A percentile compares a stretch with the other conserved stretches of the same genome.
phyloP scores from a whole-genome alignment of 2,797 vertebrate species.

The Onychomys torridus region DNA sequence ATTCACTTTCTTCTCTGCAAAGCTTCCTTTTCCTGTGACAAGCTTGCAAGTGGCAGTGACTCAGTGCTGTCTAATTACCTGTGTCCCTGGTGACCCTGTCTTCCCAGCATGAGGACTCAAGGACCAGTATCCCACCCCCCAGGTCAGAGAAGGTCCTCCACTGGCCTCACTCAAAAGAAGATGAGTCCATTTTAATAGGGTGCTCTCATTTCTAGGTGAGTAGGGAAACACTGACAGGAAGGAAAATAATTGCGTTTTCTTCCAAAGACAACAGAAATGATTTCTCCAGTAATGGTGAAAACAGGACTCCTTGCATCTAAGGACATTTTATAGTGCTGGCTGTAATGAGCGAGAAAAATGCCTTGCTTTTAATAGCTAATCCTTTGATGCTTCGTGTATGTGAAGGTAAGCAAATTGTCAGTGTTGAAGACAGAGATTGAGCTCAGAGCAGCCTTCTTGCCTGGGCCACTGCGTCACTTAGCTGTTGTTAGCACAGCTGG shows the following conservation, averaged over 20 bases:
- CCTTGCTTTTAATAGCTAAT: slow-evolving; percentile 78
- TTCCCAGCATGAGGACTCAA: neutral
- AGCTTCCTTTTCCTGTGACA: neutral
- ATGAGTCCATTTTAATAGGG: slow-evolving; percentile 47
- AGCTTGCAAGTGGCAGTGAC: neutral
- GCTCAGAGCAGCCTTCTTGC: neutral
- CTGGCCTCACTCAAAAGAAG: slow-evolving; percentile 4
- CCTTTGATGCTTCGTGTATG: slow-evolving; percentile 58
- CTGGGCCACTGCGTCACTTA: neutral
- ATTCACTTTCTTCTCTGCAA: neutral
- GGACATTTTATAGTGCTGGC: slow-evolving; percentile 48
- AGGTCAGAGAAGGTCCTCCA: neutral
- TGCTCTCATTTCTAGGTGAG: slow-evolving; percentile 52
- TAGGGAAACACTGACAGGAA: slow-evolving; percentile 59
- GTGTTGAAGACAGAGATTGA: neutral
- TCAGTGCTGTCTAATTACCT: slow-evolving; percentile 26
- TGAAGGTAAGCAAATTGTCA: slow-evolving; percentile 57
- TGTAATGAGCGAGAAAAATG: slow-evolving; percentile 79
- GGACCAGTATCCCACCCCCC: neutral
- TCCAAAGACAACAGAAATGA: slow-evolving; percentile 36
- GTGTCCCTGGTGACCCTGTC: slow-evolving; percentile 22
- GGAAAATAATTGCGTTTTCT: slow-evolving; percentile 73
- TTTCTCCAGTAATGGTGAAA: slow-evolving; percentile 67
- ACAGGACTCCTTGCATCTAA: slow-evolving; percentile 67
- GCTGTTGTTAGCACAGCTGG: slow-evolving; percentile 29